Conservation (phyloP, 2,113 vertebrate species). For the Sinocyclocheilus rhinocerous region DNA sequence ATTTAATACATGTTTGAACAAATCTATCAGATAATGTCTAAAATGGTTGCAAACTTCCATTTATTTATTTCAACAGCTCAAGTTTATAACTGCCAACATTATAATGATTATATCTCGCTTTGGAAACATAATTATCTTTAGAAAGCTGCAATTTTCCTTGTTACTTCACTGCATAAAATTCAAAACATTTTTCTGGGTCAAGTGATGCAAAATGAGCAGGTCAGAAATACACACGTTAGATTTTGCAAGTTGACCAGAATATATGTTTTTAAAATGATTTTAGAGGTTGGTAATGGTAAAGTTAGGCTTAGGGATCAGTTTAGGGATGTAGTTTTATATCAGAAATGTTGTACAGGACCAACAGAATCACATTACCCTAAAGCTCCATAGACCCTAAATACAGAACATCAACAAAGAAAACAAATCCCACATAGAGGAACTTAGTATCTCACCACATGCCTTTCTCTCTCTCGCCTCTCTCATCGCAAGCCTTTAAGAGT, state of each 20-base stretch:
- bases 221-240: background rate
- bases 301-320: background rate
- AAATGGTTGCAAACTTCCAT: background rate
- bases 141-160: background rate
- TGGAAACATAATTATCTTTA: constrained; percentile 9
- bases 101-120: background rate
- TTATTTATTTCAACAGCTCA: background rate
- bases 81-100: background rate
- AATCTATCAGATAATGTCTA: background rate
- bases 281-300: background rate
- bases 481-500: background rate
- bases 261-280: background rate
- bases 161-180: constrained; percentile 6
- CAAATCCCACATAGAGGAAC: constrained; percentile 1
- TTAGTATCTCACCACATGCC: background rate
- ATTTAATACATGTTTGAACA: background rate
- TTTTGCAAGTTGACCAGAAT: background rate
- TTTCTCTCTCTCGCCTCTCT: background rate
- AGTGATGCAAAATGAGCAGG: background rate
- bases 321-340: background rate
- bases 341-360: background rate
- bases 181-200: background rate
- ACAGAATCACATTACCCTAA: background rate
- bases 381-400: background rate
- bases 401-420: background rate